Percentiles rank a stretch among this genome's conserved stretches.
These are phyloP conservation scores for Phyllotreta striolata DNA, from an alignment of 2,888 invertebrate species.

Conservation along the genomic window DNA sequence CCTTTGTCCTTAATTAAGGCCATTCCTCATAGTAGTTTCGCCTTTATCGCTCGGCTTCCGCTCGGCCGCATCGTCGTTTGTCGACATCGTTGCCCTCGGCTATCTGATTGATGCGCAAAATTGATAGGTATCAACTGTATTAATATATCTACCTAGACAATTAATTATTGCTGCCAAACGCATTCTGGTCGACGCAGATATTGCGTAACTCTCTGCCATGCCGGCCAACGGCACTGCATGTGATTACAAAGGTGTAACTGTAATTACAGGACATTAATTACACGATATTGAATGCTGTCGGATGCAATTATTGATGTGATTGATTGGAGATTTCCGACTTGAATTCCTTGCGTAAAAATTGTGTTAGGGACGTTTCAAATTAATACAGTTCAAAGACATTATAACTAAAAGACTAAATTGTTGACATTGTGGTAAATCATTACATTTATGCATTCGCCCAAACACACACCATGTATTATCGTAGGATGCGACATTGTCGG, in stretches of 20 bases:
- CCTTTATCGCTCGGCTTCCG: slow-evolving; percentile 26
- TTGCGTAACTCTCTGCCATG: slow-evolving; percentile 11
- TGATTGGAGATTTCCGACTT: too few species aligned
- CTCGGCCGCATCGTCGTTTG: slow-evolving; percentile 21
- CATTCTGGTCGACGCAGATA: slow-evolving; percentile 30
- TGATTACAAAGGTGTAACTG: slow-evolving; percentile 28
- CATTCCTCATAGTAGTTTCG: slow-evolving; percentile 22
- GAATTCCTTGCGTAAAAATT: too few species aligned
- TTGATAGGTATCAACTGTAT: slow-evolving; percentile 48
- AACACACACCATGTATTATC: too few species aligned
- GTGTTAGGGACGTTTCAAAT: too few species aligned
- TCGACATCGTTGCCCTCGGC: slow-evolving; percentile 33
- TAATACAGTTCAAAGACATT: too few species aligned
- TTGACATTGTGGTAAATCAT: too few species aligned
- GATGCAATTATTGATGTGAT: slow-evolving; percentile 7
- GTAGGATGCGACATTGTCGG: too few species aligned
- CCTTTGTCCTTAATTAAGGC: slow-evolving; percentile 15
- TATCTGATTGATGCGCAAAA: slow-evolving; percentile 47
- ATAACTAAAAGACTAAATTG: too few species aligned
- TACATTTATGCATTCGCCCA: too few species aligned
- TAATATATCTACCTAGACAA: slow-evolving; percentile 43
- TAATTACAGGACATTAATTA: slow-evolving; percentile 27
- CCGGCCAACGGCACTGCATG: slow-evolving; percentile 7
- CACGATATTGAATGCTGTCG: slow-evolving; percentile 9
- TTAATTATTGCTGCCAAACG: slow-evolving; percentile 44